These are phyloP conservation scores for Trichomalopsis sarcophagae DNA, from an alignment of 1,140 invertebrate species.

Conservation along the genomic window DNA sequence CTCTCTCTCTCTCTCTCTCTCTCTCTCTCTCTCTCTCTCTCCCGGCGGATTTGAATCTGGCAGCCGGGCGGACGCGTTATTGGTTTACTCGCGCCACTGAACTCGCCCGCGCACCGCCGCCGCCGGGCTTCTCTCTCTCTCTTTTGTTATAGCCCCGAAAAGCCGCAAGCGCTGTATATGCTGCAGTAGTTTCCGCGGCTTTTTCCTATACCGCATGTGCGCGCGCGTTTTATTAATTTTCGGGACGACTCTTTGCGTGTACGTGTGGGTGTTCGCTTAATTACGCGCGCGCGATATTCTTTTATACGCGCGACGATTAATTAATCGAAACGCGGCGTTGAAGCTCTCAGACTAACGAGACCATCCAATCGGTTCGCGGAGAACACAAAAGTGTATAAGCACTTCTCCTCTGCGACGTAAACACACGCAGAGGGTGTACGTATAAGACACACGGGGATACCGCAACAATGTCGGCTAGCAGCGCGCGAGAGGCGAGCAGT, in stretches of 20 bases:
- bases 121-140: conserved; percentile 52
- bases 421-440: background rate
- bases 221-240: conserved; percentile 38
- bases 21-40: conserved; percentile 58
- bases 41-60: conserved; percentile 73
- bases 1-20: conserved; percentile 63
- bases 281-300: background rate
- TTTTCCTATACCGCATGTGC: background rate
- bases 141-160: conserved; percentile 54
- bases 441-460: conserved; percentile 55
- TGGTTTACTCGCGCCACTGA: conserved; percentile 74
- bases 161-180: conserved; percentile 11
- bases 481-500: conserved; percentile 41
- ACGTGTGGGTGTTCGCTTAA: background rate
- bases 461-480: conserved; percentile 67
- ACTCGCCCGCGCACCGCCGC: conserved; percentile 57
- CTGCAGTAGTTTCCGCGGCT: background rate
- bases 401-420: background rate
- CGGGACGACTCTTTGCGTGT: background rate
- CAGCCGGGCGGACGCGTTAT: conserved; percentile 72
- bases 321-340: background rate
- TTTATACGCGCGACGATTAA: no score
- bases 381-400: background rate
- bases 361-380: conserved; percentile 12
- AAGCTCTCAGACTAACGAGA: conserved; percentile 9